phyloP scores from a whole-genome alignment of 1,140 invertebrate species.

The Hylaeus volcanicus region DNA sequence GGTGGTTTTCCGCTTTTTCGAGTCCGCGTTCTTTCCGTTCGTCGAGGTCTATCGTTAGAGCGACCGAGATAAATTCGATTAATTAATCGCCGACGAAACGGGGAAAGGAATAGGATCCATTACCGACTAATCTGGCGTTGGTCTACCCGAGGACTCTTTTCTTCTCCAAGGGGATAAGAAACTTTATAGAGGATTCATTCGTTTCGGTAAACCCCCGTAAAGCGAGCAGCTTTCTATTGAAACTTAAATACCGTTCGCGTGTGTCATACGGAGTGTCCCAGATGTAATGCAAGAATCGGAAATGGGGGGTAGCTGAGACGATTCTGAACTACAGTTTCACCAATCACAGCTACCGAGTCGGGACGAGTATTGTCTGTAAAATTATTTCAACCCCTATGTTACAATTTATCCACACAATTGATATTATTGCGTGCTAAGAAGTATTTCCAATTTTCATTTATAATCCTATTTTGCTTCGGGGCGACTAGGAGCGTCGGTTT shows the following conservation, averaged over 20 bases:
- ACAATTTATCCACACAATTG: no score
- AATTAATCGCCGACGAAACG: slow-evolving; percentile 33
- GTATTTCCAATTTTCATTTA: no score
- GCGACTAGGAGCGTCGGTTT: no score
- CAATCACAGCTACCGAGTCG: no score
- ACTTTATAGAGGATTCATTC: slow-evolving; percentile 41
- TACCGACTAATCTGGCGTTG: slow-evolving; percentile 24
- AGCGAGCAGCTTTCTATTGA: slow-evolving; percentile 56
- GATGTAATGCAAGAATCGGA: no score
- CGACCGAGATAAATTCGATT: slow-evolving; percentile 39
- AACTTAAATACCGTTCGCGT: slow-evolving; percentile 34
- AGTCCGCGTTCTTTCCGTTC: neutral
- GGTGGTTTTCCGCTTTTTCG: neutral
- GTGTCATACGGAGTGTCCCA: slow-evolving; percentile 6
- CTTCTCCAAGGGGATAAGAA: neutral
- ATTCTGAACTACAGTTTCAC: no score
- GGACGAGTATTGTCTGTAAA: no score
- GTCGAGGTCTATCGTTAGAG: neutral
- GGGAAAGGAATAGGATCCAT: slow-evolving; percentile 28
- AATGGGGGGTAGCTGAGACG: no score
- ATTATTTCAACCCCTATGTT: no score
- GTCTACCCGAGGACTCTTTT: neutral
- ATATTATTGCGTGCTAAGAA: no score
- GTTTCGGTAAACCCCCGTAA: slow-evolving; percentile 39
- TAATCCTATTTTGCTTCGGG: no score